Evolutionary conservation across 2,113 vertebrate species (phyloP), one percentile per base, ranked within the genome.

Genomic region (Mormyrus lacerda): DNA sequence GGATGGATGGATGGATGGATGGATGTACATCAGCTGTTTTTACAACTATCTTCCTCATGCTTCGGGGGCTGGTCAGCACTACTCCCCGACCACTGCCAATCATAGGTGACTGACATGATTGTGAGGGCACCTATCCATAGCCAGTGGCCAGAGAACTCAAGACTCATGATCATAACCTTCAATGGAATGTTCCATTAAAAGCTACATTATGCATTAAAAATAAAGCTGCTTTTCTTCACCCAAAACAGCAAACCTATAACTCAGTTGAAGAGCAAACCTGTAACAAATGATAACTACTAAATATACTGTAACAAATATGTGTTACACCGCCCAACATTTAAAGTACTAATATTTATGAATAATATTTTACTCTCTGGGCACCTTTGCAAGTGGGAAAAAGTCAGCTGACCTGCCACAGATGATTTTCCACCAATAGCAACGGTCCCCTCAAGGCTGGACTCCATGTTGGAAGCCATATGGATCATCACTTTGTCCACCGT

Each of bases 401-500:
- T 24, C 47, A 42, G 53, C 94, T 92, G 90, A 99, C 98, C 98
- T 96, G 98, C 98, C 90, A 98, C 93, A 1, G 96, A 79, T 0
- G 97, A 98, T 0, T 94, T 96, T 89, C 98, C 98, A 10, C 93
- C 92, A 7, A 99, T 48, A n/a, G 94, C 93, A 51, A 96, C 47
- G 76, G 94, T 91, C 0, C 93, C 90, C 17, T 91, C 65, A 0
- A 89, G 58, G 53, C 87, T 90, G 27, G 94, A 69, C 0, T 94
- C 92, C 91, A 99, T 93, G 89, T 96, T 97, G 89, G 2, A 90
- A 0, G 93, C 93, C 91, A 98, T 91, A 31, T 97, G 97, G 35
- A 91, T 94, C 96, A 97, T 96, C 91, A 98, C 97, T 0, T 92
- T 92, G 92, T 99, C 98, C 53, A 99, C 94, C 0, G 97, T 97